Evolutionary conservation across 2,888 invertebrate genomes (phyloP).

Genomic region (Drosophila percnosoma): DNA sequence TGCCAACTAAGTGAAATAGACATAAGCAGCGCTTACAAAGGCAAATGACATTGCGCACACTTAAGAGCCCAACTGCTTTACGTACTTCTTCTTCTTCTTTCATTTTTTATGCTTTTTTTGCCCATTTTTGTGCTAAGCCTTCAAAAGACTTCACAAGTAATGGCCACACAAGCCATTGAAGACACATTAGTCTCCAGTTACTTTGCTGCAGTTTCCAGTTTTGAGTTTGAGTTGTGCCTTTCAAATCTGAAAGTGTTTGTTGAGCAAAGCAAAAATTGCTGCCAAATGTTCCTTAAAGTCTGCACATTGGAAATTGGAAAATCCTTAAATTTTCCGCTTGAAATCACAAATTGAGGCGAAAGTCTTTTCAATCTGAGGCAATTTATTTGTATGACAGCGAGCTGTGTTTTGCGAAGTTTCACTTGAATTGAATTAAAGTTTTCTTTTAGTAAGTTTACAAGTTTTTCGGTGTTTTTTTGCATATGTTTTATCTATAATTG

Average conservation of each 20-base stretch:
- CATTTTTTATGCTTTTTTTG: not conserved
- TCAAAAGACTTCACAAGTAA: constrained; percentile 36
- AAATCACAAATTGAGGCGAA: not conserved
- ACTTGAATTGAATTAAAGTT: too few species aligned
- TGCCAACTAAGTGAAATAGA: constrained; percentile 56
- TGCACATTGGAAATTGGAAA: not conserved
- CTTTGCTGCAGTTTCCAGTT: not conserved
- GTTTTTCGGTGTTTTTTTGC: too few species aligned
- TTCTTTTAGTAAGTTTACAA: too few species aligned
- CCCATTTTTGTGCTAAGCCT: constrained; percentile 18
- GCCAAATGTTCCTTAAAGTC: not conserved
- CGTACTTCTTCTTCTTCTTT: constrained; percentile 8
- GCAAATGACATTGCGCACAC: constrained; percentile 21
- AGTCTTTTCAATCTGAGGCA: not conserved
- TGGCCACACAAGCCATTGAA: constrained; percentile 20
- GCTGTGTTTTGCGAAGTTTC: not conserved
- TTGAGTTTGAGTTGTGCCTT: not conserved
- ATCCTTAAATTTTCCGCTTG: not conserved
- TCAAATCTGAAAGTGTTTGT: not conserved
- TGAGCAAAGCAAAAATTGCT: not conserved
- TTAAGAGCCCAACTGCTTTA: constrained; percentile 30
- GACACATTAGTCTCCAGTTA: constrained; percentile 22
- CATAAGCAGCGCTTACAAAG: constrained; percentile 69
- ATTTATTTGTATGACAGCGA: not conserved
- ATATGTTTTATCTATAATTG: not conserved